Conservation (phyloP, 1,140 invertebrate species). For the Leptinotarsa defecta region DNA sequence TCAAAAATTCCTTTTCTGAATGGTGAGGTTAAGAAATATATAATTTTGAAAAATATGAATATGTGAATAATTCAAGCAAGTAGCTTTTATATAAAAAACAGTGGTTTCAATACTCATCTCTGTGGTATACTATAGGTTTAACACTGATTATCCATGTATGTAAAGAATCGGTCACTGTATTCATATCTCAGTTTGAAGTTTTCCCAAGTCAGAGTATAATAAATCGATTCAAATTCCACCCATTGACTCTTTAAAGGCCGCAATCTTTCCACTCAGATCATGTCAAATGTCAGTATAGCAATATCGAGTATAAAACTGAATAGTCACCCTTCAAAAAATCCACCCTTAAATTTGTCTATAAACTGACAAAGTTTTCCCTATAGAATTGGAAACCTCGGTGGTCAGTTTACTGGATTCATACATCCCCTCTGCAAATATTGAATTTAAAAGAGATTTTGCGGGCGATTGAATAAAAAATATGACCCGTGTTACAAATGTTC, state of each 20-base stretch:
- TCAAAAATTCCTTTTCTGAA: no score
- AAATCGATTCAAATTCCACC: background rate
- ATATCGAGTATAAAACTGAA: constrained; percentile 26
- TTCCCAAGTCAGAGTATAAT: background rate
- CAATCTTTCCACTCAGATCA: constrained; percentile 16
- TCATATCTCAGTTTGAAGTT: background rate
- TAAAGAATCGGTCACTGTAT: no score
- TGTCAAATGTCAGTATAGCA: constrained; percentile 15
- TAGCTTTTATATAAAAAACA: no score
- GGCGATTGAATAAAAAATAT: constrained; percentile 27
- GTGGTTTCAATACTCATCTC: no score
- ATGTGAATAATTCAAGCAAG: no score
- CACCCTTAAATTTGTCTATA: constrained; percentile 31
- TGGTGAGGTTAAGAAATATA: no score
- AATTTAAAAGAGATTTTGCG: constrained; percentile 31
- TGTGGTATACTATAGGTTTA: no score
- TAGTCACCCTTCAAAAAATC: constrained; percentile 27
- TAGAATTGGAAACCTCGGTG: constrained; percentile 26
- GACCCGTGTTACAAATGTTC: background rate
- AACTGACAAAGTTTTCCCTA: constrained; percentile 27
- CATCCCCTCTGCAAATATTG: constrained; percentile 28
- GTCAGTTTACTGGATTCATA: constrained; percentile 21
- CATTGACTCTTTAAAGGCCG: constrained; percentile 10
- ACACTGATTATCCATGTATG: no score
- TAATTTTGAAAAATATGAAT: no score